Conservation (phyloP, 1,140 invertebrate genomes). For the Diachasmimorpha longicaudata region DNA sequence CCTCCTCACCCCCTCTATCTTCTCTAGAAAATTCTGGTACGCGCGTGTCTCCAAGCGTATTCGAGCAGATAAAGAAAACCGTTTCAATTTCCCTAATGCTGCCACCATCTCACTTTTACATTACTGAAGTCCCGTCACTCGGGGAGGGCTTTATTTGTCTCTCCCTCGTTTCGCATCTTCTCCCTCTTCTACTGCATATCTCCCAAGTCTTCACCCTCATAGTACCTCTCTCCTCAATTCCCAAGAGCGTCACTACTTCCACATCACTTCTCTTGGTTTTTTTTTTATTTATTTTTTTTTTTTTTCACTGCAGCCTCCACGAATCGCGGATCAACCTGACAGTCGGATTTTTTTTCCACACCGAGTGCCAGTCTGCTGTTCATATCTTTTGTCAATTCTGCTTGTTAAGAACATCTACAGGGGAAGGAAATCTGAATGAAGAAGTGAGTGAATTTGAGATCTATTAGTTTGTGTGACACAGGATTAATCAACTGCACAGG, state of each 20-base stretch:
- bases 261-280: conserved; percentile 11
- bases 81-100: conserved; percentile 62
- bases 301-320: background rate
- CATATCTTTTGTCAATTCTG: conserved; percentile 3
- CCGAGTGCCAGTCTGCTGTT: background rate
- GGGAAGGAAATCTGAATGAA: background rate
- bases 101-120: conserved; percentile 43
- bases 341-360: conserved; percentile 9
- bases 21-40: conserved; percentile 7
- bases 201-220: background rate
- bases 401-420: background rate
- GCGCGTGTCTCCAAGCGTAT: conserved; percentile 23
- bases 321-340: conserved; percentile 14
- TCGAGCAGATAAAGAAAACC: conserved; percentile 54
- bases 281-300: too few relatives aligned
- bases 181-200: background rate
- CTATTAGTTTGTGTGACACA: background rate
- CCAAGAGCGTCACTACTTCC: conserved; percentile 6
- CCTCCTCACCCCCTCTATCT: background rate
- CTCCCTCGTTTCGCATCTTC: conserved; percentile 8
- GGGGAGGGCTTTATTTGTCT: conserved; percentile 6
- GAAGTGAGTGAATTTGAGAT: background rate
- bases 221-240: background rate
- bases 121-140: conserved; percentile 30
- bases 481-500: too few relatives aligned